phyloP scores from a whole-genome alignment of 35 echinoderm and acorn worm species.

The Ophioderma brevispina region DNA sequence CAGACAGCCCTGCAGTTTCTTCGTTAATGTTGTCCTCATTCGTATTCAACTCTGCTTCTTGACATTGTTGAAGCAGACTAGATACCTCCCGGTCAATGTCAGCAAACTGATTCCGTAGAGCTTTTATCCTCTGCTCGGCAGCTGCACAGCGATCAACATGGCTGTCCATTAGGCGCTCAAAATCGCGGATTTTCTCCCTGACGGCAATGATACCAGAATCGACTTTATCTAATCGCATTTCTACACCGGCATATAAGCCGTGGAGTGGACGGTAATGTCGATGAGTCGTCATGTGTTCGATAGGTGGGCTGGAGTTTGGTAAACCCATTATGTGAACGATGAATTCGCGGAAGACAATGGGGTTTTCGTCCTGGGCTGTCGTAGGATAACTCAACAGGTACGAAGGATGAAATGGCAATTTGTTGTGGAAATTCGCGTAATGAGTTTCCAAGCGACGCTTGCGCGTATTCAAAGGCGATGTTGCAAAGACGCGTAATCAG shows the following conservation, averaged over 20 bases:
- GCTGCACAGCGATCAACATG: slow-evolving; percentile 17
- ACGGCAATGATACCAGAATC: slow-evolving; percentile 26
- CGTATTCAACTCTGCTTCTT: background rate
- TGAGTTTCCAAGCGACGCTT: too few relatives aligned
- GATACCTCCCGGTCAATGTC: slow-evolving; percentile 11
- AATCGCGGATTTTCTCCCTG: background rate
- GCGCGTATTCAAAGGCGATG: too few relatives aligned
- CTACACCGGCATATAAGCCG: slow-evolving; percentile 23
- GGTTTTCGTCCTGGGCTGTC: too few relatives aligned
- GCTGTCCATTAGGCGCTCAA: background rate
- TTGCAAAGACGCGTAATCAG: too few relatives aligned
- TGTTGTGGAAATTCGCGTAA: too few relatives aligned
- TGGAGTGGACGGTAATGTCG: background rate
- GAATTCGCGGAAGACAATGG: too few relatives aligned
- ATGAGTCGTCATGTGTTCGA: background rate
- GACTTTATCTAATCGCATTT: background rate
- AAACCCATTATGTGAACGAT: background rate
- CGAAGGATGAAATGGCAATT: too few relatives aligned
- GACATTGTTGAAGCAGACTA: background rate
- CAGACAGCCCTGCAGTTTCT: background rate
- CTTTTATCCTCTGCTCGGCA: background rate
- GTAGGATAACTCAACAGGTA: too few relatives aligned
- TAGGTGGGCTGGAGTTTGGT: background rate
- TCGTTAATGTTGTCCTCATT: background rate
- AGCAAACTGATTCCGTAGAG: slow-evolving; percentile 11